These are phyloP conservation scores for Sceloporus tristichus DNA, from an alignment of 2,113 vertebrate species.

Conservation along the genomic window DNA sequence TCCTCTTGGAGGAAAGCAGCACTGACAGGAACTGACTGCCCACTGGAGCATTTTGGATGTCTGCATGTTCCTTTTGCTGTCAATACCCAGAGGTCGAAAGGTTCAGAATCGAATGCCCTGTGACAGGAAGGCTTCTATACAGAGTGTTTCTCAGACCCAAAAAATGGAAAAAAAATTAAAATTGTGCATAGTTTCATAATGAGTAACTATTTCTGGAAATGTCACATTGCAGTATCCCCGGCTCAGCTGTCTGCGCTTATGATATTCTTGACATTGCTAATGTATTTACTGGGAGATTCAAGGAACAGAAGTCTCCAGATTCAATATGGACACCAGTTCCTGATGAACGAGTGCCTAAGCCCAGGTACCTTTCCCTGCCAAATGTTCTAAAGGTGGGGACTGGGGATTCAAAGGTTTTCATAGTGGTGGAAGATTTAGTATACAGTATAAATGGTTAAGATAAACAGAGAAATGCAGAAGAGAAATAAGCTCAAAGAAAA, in stretches of 20 bases:
- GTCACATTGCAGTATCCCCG: constrained; percentile 90
- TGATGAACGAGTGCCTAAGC: constrained; percentile 94
- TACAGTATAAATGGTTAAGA: neutral
- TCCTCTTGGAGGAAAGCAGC: constrained; percentile 42
- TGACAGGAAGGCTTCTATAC: constrained; percentile 61
- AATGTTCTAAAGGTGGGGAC: neutral
- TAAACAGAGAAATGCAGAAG: neutral
- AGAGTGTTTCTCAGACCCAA: constrained; percentile 51
- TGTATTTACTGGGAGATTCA: constrained; percentile 96
- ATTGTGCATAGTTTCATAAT: constrained; percentile 43
- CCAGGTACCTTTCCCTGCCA: constrained; percentile 82
- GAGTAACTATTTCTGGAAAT: constrained; percentile 74
- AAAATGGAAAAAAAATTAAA: constrained; percentile 25
- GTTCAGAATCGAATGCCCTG: constrained; percentile 50
- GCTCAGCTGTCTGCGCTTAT: constrained; percentile 97
- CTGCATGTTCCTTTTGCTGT: constrained; percentile 60
- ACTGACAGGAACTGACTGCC: constrained; percentile 48
- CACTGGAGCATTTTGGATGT: constrained; percentile 39
- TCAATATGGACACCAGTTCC: constrained; percentile 98
- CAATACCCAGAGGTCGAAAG: constrained; percentile 44
- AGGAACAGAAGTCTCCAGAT: constrained; percentile 97
- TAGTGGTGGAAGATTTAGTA: constrained; percentile 10
- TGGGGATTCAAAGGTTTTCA: constrained; percentile 6
- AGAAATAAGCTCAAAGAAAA: neutral
- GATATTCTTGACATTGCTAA: constrained; percentile 95